phyloP scores from a whole-genome alignment of 2,797 vertebrate genomes.

The Enteromius fasciolatus region DNA sequence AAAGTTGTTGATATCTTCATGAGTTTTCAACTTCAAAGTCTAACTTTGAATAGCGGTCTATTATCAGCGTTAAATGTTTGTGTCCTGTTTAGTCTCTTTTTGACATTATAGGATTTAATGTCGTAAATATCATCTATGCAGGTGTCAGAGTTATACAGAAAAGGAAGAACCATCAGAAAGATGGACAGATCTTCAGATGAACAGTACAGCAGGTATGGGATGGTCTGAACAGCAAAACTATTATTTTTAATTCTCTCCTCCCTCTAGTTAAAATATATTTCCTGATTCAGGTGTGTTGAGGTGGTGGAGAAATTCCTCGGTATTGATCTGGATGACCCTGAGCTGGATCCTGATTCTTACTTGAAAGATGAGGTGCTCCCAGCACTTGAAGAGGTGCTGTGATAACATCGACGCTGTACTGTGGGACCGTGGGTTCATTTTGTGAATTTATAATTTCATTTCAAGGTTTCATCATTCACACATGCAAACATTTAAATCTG shows the following conservation, averaged over 20 bases:
- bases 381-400: slow-evolving; percentile 38
- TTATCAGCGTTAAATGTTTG: neutral
- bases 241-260: neutral
- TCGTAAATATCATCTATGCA: slow-evolving; percentile 56
- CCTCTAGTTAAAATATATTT: neutral
- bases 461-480: neutral
- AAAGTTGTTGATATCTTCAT: neutral
- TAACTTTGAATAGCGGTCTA: neutral
- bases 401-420: neutral
- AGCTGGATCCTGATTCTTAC: slow-evolving; percentile 82
- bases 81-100: neutral
- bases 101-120: neutral
- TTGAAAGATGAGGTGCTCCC: slow-evolving; percentile 84
- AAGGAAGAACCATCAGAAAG: slow-evolving; percentile 79
- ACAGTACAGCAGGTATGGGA: slow-evolving; percentile 74
- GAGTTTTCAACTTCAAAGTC: neutral
- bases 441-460: neutral
- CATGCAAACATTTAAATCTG: neutral
- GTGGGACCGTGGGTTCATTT: neutral
- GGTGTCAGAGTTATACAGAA: slow-evolving; percentile 83
- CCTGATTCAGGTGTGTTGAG: slow-evolving; percentile 76
- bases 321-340: slow-evolving; percentile 85
- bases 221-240: neutral
- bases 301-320: slow-evolving; percentile 87
- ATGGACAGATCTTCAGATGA: slow-evolving; percentile 76